These are phyloP conservation scores for Rhegmatorhina hoffmannsi DNA, from an alignment of 2,113 vertebrate species.

Conservation along the genomic window DNA sequence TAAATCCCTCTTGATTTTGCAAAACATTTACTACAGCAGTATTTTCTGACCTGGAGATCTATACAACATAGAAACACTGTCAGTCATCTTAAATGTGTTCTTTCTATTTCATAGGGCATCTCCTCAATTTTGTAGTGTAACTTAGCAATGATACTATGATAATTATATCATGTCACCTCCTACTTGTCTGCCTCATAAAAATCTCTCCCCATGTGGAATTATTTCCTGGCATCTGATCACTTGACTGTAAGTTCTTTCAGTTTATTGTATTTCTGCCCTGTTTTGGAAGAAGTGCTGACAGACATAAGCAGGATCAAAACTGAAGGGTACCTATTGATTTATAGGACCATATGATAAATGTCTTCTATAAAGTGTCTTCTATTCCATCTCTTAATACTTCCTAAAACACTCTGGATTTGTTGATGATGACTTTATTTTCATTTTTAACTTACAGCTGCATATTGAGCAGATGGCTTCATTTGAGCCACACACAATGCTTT, in stretches of 20 bases:
- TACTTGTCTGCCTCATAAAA: background rate
- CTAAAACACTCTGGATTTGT: background rate
- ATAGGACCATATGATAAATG: background rate
- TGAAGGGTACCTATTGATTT: conserved; percentile 1
- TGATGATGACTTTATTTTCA: background rate
- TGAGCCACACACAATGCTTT: background rate
- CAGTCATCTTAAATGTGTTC: background rate
- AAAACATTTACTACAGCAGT: background rate
- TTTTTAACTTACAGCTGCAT: background rate
- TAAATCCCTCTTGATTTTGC: background rate
- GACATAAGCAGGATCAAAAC: background rate
- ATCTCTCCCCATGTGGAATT: background rate
- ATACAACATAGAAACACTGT: background rate
- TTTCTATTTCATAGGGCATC: background rate
- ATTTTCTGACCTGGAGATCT: background rate
- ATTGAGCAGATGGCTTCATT: conserved; percentile 31
- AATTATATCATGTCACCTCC: background rate
- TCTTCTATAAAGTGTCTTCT: background rate
- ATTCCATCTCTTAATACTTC: background rate
- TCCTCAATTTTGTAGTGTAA: background rate
- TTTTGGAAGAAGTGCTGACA: background rate
- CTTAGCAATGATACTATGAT: background rate
- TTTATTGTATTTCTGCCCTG: background rate
- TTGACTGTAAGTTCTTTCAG: background rate
- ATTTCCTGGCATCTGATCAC: background rate